phyloP scores from a whole-genome alignment of 1,140 invertebrate genomes.

The Rhizoglyphus robini region DNA sequence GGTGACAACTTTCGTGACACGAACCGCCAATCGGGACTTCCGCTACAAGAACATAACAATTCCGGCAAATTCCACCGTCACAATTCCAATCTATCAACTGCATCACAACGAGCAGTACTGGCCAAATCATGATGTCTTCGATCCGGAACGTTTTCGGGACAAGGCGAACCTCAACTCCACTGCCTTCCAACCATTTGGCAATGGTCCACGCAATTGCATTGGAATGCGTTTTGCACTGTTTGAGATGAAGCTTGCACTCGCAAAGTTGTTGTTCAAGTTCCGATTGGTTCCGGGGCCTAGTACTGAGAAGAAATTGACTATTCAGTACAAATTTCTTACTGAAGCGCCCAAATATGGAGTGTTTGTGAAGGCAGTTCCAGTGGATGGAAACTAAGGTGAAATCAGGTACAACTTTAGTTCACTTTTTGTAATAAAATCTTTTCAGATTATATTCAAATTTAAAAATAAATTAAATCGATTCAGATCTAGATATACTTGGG shows the following conservation, averaged over 20 bases:
- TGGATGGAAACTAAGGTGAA: neutral
- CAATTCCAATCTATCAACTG: conserved; percentile 32
- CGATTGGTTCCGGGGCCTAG: conserved; percentile 10
- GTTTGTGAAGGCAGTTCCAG: conserved; percentile 24
- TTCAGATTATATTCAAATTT: no score
- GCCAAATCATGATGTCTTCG: conserved; percentile 34
- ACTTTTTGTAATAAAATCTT: no score
- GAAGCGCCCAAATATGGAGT: conserved; percentile 28
- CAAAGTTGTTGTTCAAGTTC: conserved; percentile 21
- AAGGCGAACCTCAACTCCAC: conserved; percentile 1
- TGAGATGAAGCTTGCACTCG: conserved; percentile 23
- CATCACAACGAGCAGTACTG: conserved; percentile 35
- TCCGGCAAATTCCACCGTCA: conserved; percentile 29
- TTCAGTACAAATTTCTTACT: conserved; percentile 23
- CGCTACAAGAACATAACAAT: conserved; percentile 35
- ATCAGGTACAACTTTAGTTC: no score
- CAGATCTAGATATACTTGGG: no score
- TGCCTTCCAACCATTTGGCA: conserved; percentile 21
- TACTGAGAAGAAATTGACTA: conserved; percentile 11
- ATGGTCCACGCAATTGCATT: conserved; percentile 23
- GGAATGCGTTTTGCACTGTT: conserved; percentile 30
- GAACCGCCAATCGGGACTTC: conserved; percentile 24
- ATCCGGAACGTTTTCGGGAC: conserved; percentile 32
- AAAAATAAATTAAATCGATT: no score
- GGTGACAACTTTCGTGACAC: conserved; percentile 30